phyloP scores from a whole-genome alignment of 2,113 vertebrate genomes.

The Rana temporaria region DNA sequence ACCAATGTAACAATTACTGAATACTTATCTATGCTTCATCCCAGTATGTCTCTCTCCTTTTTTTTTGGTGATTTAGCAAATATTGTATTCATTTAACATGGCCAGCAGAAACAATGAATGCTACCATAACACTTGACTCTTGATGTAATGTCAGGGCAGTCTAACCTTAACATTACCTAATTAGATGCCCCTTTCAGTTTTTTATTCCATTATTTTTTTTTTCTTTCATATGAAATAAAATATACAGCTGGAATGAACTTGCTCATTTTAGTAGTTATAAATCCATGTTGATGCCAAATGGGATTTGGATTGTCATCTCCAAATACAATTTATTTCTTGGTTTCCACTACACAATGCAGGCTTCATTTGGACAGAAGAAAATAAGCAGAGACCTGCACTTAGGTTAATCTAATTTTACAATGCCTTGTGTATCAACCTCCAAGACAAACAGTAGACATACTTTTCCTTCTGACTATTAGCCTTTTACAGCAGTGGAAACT shows the following conservation, averaged over 20 bases:
- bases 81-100: background rate
- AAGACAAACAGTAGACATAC: background rate
- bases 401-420: background rate
- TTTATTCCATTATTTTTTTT: no score
- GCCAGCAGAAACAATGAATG: no score
- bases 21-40: no score
- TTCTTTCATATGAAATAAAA: background rate
- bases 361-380: background rate
- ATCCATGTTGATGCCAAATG: conserved; percentile 9
- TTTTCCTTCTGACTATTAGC: no score
- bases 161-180: background rate
- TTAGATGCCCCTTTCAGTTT: conserved; percentile 6
- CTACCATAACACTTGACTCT: background rate
- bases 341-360: background rate
- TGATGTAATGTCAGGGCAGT: background rate
- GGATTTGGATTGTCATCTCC: conserved; percentile 18
- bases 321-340: conserved; percentile 24
- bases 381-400: conserved; percentile 27
- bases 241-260: background rate
- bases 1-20: no score
- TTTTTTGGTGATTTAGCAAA: no score
- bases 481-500: no score
- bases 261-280: conserved; percentile 5
- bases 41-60: no score
- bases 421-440: background rate